Conservation (phyloP, 23 tunicate genomes). For the Oikopleura dioica region DNA sequence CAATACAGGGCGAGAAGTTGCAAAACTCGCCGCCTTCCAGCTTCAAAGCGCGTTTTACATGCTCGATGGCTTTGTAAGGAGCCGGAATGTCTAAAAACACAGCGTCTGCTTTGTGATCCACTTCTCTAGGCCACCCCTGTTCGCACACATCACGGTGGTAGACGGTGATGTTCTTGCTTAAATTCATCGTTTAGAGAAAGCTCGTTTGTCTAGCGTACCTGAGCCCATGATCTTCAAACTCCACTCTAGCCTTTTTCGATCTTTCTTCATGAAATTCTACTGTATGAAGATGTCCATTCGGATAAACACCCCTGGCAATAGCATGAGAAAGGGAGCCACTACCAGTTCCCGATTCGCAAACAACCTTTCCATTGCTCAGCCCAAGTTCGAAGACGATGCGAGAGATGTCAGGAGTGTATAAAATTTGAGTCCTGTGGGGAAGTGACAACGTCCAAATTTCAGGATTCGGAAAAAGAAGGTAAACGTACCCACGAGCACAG, state of each 20-base stretch:
- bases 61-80: conserved; percentile 33
- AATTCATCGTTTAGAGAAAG: neutral
- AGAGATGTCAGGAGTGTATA: conserved; percentile 65
- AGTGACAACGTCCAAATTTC: conserved; percentile 72
- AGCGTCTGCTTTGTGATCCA: conserved; percentile 57
- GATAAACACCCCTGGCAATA: conserved; percentile 36
- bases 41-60: conserved; percentile 47
- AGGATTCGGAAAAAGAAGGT: conserved; percentile 71
- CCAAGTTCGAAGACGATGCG: conserved; percentile 45
- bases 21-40: conserved; percentile 45
- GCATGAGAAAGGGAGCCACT: conserved; percentile 96
- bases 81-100: conserved; percentile 73
- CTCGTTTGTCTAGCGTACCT: conserved; percentile 11
- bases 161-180: conserved; percentile 11
- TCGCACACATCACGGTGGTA: conserved; percentile 56
- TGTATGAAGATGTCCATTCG: conserved; percentile 63
- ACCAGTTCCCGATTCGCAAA: conserved; percentile 91
- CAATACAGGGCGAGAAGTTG: conserved; percentile 81
- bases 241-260: conserved; percentile 29
- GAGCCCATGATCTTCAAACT: conserved; percentile 48
- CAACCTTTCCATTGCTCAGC: conserved; percentile 57
- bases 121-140: conserved; percentile 39
- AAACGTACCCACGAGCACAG: conserved; percentile 63
- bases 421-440: conserved; percentile 80
- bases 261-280: conserved; percentile 58